Conservation (phyloP, 2,113 vertebrate species). For the Oryzias melastigma region DNA sequence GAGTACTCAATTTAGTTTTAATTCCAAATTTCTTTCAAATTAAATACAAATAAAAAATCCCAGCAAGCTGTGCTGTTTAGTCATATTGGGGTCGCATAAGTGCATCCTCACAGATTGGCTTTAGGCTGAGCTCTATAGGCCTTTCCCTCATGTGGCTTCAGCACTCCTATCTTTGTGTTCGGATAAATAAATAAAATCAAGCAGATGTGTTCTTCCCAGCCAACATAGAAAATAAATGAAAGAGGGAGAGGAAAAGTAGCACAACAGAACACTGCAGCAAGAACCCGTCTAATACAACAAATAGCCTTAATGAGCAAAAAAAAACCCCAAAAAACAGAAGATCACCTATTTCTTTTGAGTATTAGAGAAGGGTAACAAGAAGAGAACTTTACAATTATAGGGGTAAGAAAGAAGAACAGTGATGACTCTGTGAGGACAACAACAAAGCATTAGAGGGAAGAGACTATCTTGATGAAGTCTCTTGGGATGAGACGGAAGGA, state of each 20-base stretch:
- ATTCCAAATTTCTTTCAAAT: not conserved
- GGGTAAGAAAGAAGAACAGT: not conserved
- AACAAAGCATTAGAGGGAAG: constrained; percentile 12
- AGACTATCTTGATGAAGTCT: constrained; percentile 11
- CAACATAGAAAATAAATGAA: not conserved
- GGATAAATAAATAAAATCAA: constrained; percentile 3
- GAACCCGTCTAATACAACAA: constrained; percentile 3
- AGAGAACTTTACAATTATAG: not conserved
- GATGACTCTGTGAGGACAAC: constrained; percentile 3
- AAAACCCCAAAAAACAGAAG: not conserved
- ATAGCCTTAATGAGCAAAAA: not conserved
- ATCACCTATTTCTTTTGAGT: constrained; percentile 1
- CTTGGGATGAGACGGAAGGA: not conserved
- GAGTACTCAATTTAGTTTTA: no score
- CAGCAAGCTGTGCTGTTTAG: no score
- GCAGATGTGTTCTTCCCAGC: not conserved
- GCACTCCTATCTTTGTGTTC: not conserved
- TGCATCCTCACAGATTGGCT: not conserved
- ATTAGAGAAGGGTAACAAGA: constrained; percentile 4
- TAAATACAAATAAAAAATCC: not conserved
- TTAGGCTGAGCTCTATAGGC: constrained; percentile 2
- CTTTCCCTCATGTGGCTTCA: constrained; percentile 1
- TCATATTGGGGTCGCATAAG: not conserved
- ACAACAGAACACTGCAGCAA: not conserved
- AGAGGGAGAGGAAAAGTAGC: not conserved